A percentile compares a stretch with the other conserved stretches of the same genome.
These are phyloP conservation scores for Conus betulinus DNA, from an alignment of 1,140 invertebrate species.

Conservation along the genomic window DNA sequence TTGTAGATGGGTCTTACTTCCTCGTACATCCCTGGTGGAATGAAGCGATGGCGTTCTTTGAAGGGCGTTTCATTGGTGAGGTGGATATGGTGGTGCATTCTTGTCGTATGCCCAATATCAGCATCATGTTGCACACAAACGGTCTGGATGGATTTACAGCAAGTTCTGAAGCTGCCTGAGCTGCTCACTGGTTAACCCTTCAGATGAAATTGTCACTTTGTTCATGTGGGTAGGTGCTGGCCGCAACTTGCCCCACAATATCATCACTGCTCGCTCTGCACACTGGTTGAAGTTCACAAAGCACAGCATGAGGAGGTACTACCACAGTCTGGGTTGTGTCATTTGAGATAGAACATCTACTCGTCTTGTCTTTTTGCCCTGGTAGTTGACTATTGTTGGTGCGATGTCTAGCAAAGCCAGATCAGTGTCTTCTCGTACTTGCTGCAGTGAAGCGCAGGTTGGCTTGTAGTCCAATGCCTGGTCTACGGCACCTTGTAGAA, in stretches of 20 bases:
- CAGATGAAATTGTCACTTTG: no score
- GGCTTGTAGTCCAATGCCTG: no score
- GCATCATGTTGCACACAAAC: no score
- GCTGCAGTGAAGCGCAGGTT: neutral
- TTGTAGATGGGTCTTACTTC: neutral
- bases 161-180: no score
- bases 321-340: constrained; percentile 8
- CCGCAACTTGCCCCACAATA: neutral
- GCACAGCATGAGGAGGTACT: neutral
- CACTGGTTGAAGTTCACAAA: constrained; percentile 20
- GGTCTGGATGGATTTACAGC: neutral
- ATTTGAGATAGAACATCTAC: constrained; percentile 12
- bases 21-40: constrained; percentile 3
- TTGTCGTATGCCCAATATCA: neutral
- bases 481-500: neutral
- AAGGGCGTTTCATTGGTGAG: neutral
- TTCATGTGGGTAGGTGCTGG: neutral
- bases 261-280: neutral
- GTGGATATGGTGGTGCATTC: neutral
- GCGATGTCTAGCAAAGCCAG: neutral
- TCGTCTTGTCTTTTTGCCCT: neutral
- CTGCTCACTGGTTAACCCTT: no score
- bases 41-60: neutral
- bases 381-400: constrained; percentile 3
- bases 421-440: no score